Evolutionary conservation across 2,888 invertebrate species (phyloP).

Genomic region (Monochamus alternatus): DNA sequence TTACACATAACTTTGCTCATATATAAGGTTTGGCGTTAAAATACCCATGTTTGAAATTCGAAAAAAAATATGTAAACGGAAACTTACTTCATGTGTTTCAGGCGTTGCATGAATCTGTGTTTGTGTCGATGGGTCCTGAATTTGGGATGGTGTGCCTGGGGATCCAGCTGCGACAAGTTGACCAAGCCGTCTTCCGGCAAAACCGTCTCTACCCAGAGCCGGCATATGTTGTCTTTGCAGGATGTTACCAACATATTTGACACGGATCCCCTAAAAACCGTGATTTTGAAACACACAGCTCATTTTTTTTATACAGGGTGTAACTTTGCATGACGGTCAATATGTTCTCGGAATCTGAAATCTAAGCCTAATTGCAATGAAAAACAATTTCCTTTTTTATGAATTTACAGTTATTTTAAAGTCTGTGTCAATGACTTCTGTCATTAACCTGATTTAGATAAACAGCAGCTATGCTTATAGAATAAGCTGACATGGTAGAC

Average conservation of each 20-base stretch:
- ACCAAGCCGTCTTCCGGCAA: slow-evolving; percentile 95
- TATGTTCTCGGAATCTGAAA: no score
- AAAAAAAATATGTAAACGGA: background rate
- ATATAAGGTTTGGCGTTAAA: background rate
- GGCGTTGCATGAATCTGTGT: slow-evolving; percentile 95
- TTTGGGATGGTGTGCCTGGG: slow-evolving; percentile 80
- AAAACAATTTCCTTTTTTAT: no score
- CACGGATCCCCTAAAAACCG: slow-evolving; percentile 86
- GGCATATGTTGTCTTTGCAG: slow-evolving; percentile 98
- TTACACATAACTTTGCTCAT: slow-evolving; percentile 1
- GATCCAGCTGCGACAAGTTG: slow-evolving; percentile 77
- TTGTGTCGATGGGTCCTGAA: slow-evolving; percentile 95
- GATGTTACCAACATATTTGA: slow-evolving; percentile 98
- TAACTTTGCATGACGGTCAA: no score
- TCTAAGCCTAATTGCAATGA: no score
- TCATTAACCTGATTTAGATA: no score
- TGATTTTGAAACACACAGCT: slow-evolving; percentile 28
- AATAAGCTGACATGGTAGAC: no score
- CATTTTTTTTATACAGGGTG: no score
- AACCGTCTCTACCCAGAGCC: slow-evolving; percentile 98
- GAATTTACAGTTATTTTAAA: no score
- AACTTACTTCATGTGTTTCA: slow-evolving; percentile 95
- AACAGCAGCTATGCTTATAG: no score
- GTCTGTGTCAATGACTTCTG: no score
- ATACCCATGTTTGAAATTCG: background rate